Base-by-base conservation (phyloP, 1,140 invertebrate species). In the Cydia amplana region DNA sequence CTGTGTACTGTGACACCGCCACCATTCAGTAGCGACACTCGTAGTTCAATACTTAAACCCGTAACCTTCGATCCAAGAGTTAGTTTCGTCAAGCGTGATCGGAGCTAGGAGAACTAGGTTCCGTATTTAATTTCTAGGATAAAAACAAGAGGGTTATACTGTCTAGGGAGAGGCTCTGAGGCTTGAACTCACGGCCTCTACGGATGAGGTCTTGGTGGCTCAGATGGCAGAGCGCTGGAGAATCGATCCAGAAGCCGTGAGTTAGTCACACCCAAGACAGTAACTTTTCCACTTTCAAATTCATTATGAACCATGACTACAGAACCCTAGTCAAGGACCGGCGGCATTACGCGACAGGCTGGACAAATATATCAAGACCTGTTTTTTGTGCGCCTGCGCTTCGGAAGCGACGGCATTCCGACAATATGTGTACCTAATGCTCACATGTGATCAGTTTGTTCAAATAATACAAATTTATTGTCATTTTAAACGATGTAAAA, bases 381-480 rank as follows among this genome's bases (percentile, higher is more conserved):
- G 55, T 60, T 60, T 60, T 60, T 60, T n/a, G 55, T n/a, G 55
- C 55, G 55, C 55, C 20, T 20, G 20, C 55, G 55, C 55, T 18
- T 60, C 18, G 55, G 55, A 60, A 60, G 55, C 20, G 55, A n/a
- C 55, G 55, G 20, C 55, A 60, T 60, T 60, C 55, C 55, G 20
- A 60, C 23, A 60, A 55, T n/a, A 60, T 23, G 55, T 23, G 55
- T 60, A n/a, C n/a, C n/a, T n/a, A 60, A 60, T 18, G 49, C 5
- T 60, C 55, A 60, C 55, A 23, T 20, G 5, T 40, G n/a, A 18
- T 12, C n/a, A 7, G 20, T 60, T 23, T 60, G 20, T 60, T 23
- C 23, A 12, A 9, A 23, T 23, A 7, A 60, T 60, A 60, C 18
- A 23, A 18, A 2, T 60, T 23, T 23, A 18, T 12, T 32, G 32